A percentile compares a stretch with the other conserved stretches of the same genome.
Conservation (phyloP, 2,888 invertebrate species). For the Disparrhopalites patrizii region DNA sequence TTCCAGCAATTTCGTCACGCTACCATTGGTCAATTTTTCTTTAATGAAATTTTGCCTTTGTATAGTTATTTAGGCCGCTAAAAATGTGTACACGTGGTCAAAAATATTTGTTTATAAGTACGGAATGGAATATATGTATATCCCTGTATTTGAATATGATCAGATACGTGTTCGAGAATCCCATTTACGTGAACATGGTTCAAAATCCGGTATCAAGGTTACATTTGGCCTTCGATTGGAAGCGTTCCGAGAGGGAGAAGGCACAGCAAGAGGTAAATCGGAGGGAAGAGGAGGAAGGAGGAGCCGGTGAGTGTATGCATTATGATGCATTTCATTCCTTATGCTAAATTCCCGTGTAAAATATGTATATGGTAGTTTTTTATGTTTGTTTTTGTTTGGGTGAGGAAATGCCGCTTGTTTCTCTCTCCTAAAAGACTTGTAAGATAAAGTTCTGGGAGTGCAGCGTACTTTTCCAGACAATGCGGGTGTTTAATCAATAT, state of each 20-base stretch:
- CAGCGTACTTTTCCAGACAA: too few relatives aligned
- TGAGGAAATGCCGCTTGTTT: not conserved
- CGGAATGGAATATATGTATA: not conserved
- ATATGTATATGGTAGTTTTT: not conserved
- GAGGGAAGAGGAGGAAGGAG: conserved; percentile 28
- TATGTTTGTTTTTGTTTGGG: not conserved
- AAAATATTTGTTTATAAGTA: not conserved
- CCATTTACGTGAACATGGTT: conserved; percentile 60
- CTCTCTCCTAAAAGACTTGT: too few relatives aligned
- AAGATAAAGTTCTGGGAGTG: too few relatives aligned
- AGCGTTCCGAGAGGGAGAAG: conserved; percentile 23
- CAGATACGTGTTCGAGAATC: conserved; percentile 51
- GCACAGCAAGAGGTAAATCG: conserved; percentile 39
- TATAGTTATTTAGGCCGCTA: not conserved
- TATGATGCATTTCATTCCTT: not conserved
- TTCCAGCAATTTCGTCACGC: too few relatives aligned
- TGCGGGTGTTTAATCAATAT: too few relatives aligned
- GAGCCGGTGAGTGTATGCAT: conserved; percentile 10
- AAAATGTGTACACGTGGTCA: not conserved
- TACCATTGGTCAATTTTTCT: not conserved
- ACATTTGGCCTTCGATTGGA: conserved; percentile 35
- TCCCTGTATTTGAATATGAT: not conserved
- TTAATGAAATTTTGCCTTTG: not conserved
- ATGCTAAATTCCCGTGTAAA: not conserved
- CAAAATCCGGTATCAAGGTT: conserved; percentile 58